These are phyloP conservation scores for Eucidaris tribuloides DNA, from an alignment of 35 echinoderm and acorn worm genomes.

Conservation along the genomic window DNA sequence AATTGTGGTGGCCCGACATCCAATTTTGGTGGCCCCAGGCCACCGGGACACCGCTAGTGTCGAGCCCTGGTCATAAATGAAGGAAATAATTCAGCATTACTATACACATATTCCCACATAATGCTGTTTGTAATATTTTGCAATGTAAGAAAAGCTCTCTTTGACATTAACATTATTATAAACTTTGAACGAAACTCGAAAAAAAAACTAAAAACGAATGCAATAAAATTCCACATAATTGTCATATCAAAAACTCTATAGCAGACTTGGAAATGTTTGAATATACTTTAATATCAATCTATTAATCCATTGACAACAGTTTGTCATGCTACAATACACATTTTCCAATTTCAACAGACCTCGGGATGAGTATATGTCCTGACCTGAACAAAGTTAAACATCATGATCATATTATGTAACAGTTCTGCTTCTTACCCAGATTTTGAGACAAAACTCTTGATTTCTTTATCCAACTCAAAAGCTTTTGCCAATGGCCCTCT, in stretches of 20 bases:
- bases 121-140: not conserved
- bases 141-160: not conserved
- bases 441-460: conserved; percentile 57
- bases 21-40: too few relatives aligned
- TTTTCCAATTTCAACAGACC: too few relatives aligned
- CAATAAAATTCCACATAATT: not conserved
- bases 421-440: conserved; percentile 54
- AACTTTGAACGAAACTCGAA: not conserved
- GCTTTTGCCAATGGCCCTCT: conserved; percentile 74
- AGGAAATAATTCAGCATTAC: too few relatives aligned
- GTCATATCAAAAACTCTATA: not conserved
- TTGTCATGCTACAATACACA: not conserved
- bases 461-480: conserved; percentile 78
- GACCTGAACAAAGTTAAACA: not conserved
- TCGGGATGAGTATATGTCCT: not conserved
- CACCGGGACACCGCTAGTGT: too few relatives aligned
- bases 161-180: not conserved
- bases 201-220: not conserved
- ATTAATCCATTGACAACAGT: not conserved
- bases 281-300: not conserved
- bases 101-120: too few relatives aligned
- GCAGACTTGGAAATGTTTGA: too few relatives aligned
- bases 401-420: not conserved
- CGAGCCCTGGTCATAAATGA: too few relatives aligned
- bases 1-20: too few relatives aligned